Base-by-base conservation (phyloP, 2,113 vertebrate genomes). In the Himantopus leucocephalus region DNA sequence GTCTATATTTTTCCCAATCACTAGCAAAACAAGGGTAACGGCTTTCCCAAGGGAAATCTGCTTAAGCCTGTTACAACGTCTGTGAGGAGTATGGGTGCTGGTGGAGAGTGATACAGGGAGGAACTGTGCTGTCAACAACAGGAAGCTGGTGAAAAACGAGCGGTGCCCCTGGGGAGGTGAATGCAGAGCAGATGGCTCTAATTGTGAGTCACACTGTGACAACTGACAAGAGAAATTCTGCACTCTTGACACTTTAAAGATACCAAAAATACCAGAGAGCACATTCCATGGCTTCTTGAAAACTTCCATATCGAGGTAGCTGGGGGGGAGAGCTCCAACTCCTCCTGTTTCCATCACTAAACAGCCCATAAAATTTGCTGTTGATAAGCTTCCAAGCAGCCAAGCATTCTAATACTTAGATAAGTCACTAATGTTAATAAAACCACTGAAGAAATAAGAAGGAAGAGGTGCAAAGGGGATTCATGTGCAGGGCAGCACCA, bases 71-170 rank as follows among this genome's bases (percentile, higher is more conserved):
- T 77, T 92, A 94, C 97, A 92, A 26, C 4, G 86, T 88, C 91
- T 90, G 87, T 3, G 77, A 92, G 91, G 94, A 96, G 88, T 15
- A 92, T 95, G 96, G 97, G 97, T 97, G 96, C 93, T 90, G 84
- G 94, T 96, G 92, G 91, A 96, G 98, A 97, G 98, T 98, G 97
- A 98, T 97, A 97, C 93, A 72, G 96, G 98, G 98, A 98, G 98
- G 98, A 98, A 98, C 98, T 98, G 88, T 97, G 96, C 98, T 99
- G 98, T 99, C 98, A 99, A 97, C 96, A 94, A 97, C 98, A 99
- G 98, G 98, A 99, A 98, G 98, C 98, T 94, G 97, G 97, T 98
- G 98, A 97, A 98, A 97, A 97, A 98, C 87, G 98, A 98, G 95
- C 84, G 58, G 91, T 96, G 93, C 97, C 97, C 93, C 95, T 95